phyloP scores from a whole-genome alignment of 2,888 invertebrate genomes.

The Furcula furcula region DNA sequence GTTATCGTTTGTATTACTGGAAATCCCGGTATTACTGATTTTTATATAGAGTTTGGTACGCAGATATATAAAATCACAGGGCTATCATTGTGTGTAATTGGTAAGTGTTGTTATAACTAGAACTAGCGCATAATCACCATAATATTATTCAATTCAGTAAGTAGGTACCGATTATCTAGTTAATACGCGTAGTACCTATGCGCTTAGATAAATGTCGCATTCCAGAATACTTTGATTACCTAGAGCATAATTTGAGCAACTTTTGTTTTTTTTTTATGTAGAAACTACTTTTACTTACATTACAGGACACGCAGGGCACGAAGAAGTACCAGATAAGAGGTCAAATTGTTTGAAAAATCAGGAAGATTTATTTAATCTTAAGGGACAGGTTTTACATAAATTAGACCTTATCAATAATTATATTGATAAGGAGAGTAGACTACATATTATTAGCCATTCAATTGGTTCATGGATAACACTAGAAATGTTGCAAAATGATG shows the following conservation, averaged over 20 bases:
- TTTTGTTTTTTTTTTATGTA: not conserved
- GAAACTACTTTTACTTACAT: conserved; percentile 11
- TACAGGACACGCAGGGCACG: conserved; percentile 90
- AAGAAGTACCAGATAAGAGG: conserved; percentile 64
- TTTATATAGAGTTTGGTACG: conserved; percentile 88
- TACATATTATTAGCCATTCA: conserved; percentile 94
- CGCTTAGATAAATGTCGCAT: no score
- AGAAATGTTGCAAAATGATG: conserved; percentile 84
- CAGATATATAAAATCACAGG: conserved; percentile 83
- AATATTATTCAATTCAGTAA: no score
- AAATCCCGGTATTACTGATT: conserved; percentile 93
- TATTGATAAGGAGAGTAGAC: conserved; percentile 86
- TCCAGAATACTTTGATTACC: no score
- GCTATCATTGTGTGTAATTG: conserved; percentile 90
- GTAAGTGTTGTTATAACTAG: conserved; percentile 55
- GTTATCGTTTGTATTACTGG: conserved; percentile 90
- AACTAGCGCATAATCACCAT: no score
- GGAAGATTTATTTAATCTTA: conserved; percentile 85
- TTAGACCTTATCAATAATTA: conserved; percentile 87
- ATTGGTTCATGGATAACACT: conserved; percentile 93
- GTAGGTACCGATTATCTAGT: not conserved
- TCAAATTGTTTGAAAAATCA: conserved; percentile 76
- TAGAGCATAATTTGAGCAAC: no score
- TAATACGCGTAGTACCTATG: no score
- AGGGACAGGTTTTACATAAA: conserved; percentile 91